A percentile compares a stretch with the other conserved stretches of the same genome.
Evolutionary conservation across 30 jellyfish, hydroid and myxozoan species (phyloP).

Genomic region (Aurelia sp.): DNA sequence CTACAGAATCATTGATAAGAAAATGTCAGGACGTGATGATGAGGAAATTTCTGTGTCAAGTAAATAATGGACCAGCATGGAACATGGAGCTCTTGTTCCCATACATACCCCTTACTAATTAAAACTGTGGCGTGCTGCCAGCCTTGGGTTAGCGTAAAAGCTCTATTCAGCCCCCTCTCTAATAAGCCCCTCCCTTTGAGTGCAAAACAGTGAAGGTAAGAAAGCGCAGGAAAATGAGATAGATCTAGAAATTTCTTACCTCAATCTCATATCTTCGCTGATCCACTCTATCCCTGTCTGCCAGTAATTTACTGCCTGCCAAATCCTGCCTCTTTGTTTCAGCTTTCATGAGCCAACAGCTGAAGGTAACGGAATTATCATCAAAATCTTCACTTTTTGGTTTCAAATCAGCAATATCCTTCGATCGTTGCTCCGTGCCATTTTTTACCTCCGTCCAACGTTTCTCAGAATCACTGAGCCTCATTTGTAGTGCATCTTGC

Average conservation of each 20-base stretch:
- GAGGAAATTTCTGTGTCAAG: no score
- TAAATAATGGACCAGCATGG: no score
- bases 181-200: no score
- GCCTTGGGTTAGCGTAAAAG: no score
- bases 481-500: constrained; percentile 75
- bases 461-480: constrained; percentile 67
- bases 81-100: no score
- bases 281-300: constrained; percentile 42
- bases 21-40: no score
- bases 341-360: constrained; percentile 86
- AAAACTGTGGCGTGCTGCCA: no score
- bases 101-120: no score
- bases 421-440: constrained; percentile 61
- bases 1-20: background rate
- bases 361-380: constrained; percentile 80
- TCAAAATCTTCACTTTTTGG: constrained; percentile 74
- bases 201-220: no score
- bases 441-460: constrained; percentile 81
- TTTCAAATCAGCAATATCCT: constrained; percentile 65
- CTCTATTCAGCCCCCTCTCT: no score
- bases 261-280: constrained; percentile 66
- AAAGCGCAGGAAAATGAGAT: no score
- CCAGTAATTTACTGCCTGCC: background rate
- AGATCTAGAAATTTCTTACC: constrained; percentile 43
- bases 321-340: constrained; percentile 68